phyloP scores from a whole-genome alignment of 2,113 vertebrate species.

The Mesitornis unicolor region DNA sequence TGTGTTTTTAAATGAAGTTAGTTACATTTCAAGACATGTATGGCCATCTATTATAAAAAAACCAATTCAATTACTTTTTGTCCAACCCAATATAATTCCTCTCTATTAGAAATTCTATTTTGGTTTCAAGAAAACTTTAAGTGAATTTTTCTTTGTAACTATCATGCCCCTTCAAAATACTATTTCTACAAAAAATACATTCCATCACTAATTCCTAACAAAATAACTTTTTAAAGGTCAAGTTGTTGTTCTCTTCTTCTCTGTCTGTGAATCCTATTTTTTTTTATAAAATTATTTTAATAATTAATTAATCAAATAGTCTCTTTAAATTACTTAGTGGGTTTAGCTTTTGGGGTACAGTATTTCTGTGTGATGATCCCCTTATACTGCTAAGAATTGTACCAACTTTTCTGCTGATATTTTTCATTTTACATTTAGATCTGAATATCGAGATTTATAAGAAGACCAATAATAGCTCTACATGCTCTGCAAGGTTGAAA shows the following conservation, averaged over 20 bases:
- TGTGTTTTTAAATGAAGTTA: too few relatives aligned
- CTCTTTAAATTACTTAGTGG: background rate
- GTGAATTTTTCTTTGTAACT: background rate
- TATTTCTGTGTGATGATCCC: background rate
- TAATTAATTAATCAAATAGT: background rate
- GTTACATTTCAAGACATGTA: too few relatives aligned
- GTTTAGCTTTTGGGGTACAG: background rate
- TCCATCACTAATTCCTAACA: background rate
- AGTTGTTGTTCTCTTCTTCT: background rate
- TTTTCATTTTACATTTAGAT: background rate
- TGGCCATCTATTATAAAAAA: too few relatives aligned
- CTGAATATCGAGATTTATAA: background rate
- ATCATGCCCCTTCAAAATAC: background rate
- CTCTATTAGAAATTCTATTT: background rate
- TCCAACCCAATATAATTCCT: background rate
- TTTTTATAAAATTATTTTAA: background rate
- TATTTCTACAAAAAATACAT: background rate
- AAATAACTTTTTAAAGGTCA: background rate
- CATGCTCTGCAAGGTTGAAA: background rate
- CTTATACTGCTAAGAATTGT: background rate
- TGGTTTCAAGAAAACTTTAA: background rate
- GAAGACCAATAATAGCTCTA: background rate
- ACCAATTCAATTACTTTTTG: too few relatives aligned
- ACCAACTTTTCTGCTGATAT: background rate
- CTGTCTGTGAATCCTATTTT: background rate